Conservation (phyloP, 2,888 invertebrate species). For the Mechanitis messenoides region DNA sequence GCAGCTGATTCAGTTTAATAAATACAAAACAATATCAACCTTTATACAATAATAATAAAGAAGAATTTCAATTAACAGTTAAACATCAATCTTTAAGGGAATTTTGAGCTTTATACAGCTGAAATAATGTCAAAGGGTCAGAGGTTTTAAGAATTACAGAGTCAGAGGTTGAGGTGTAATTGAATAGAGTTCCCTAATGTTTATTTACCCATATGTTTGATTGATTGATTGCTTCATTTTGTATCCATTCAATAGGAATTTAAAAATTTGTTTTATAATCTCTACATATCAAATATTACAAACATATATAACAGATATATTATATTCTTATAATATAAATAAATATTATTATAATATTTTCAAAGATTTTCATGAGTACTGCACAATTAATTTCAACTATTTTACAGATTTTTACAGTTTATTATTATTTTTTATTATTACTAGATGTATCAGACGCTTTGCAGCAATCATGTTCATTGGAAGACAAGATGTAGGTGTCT, state of each 20-base stretch:
- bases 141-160: background rate
- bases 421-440: too few relatives aligned
- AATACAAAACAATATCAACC: constrained; percentile 33
- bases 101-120: constrained; percentile 17
- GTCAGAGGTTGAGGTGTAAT: constrained; percentile 14
- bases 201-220: background rate
- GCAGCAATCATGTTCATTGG: too few relatives aligned
- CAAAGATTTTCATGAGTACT: too few relatives aligned
- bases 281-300: too few relatives aligned
- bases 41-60: constrained; percentile 22
- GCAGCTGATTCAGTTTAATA: constrained; percentile 52
- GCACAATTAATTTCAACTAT: too few relatives aligned
- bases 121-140: constrained; percentile 4
- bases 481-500: too few relatives aligned
- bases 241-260: background rate
- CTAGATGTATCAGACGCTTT: too few relatives aligned
- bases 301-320: too few relatives aligned
- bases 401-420: too few relatives aligned
- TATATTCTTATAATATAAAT: too few relatives aligned
- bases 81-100: background rate
- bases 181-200: background rate
- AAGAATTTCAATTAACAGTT: constrained; percentile 9
- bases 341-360: too few relatives aligned
- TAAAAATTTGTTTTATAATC: too few relatives aligned
- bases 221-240: constrained; percentile 4